These are phyloP conservation scores for Heptranchias perlo DNA, from an alignment of 2,113 vertebrate genomes.

Conservation along the genomic window DNA sequence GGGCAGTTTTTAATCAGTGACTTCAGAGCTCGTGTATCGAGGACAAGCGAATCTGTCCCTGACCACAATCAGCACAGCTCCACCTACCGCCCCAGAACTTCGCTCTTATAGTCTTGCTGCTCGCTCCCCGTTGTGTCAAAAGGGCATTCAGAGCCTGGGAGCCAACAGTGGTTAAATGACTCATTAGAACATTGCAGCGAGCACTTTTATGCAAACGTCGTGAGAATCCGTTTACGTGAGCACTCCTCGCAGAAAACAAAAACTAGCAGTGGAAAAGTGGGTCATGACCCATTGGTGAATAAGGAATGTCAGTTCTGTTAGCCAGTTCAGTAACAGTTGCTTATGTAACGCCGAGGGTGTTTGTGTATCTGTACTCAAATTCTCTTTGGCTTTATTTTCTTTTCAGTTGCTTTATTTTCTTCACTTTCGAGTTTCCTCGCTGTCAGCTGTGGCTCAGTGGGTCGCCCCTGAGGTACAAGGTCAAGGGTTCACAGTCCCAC, in stretches of 20 bases:
- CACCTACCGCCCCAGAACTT: not conserved
- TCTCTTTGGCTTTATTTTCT: too few relatives aligned
- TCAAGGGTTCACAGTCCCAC: not conserved
- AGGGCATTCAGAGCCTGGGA: not conserved
- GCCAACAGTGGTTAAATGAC: not conserved
- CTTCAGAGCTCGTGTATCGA: not conserved
- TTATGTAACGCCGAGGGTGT: too few relatives aligned
- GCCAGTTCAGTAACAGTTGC: too few relatives aligned
- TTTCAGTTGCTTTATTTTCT: too few relatives aligned
- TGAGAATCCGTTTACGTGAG: not conserved
- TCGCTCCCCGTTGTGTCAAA: not conserved
- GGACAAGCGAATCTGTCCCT: not conserved
- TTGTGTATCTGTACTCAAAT: too few relatives aligned
- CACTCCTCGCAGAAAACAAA: not conserved
- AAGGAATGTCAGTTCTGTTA: not conserved
- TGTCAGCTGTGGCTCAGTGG: too few relatives aligned
- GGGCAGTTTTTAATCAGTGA: not conserved
- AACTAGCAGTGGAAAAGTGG: not conserved
- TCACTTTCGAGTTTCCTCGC: too few relatives aligned
- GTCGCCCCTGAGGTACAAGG: too few relatives aligned
- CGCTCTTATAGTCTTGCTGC: not conserved
- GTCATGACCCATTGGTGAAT: not conserved
- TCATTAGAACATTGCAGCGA: not conserved
- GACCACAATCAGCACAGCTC: not conserved
- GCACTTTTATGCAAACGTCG: not conserved